Percentiles rank a stretch among this genome's conserved stretches.
phyloP scores from a whole-genome alignment of 2,888 invertebrate genomes.

The Synergus gifuensis region DNA sequence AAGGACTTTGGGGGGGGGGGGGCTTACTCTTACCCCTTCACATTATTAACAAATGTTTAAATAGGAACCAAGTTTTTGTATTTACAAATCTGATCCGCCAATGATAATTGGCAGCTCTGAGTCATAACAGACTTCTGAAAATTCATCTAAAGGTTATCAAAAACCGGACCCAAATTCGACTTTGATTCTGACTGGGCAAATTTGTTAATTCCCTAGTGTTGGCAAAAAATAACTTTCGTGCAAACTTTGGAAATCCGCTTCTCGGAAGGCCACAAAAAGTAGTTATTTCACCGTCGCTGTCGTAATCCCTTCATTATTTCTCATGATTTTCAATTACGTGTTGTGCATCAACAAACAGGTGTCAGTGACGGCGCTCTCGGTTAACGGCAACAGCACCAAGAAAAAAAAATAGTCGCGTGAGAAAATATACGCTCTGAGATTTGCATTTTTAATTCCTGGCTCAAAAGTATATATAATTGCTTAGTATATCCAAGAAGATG shows the following conservation, averaged over 20 bases:
- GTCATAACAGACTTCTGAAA: no score
- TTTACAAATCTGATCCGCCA: no score
- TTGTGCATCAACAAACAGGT: slow-evolving; percentile 38
- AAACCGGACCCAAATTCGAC: not conserved
- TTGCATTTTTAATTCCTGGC: slow-evolving; percentile 31
- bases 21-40: no score
- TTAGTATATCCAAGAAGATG: not conserved
- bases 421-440: slow-evolving; percentile 16
- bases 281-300: slow-evolving; percentile 15
- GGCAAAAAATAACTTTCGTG: not conserved
- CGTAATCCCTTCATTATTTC: slow-evolving; percentile 34
- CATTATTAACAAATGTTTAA: no score
- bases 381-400: not conserved
- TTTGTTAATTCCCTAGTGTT: not conserved
- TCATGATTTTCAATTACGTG: slow-evolving; percentile 39
- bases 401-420: not conserved
- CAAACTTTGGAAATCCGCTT: not conserved
- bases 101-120: no score
- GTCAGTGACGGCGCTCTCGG: slow-evolving; percentile 6
- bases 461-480: slow-evolving; percentile 19
- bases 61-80: no score
- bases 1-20: no score
- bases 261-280: not conserved
- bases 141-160: no score
- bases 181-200: not conserved